Conservation (phyloP, 2,797 vertebrate species). For the Apogon talboti region DNA sequence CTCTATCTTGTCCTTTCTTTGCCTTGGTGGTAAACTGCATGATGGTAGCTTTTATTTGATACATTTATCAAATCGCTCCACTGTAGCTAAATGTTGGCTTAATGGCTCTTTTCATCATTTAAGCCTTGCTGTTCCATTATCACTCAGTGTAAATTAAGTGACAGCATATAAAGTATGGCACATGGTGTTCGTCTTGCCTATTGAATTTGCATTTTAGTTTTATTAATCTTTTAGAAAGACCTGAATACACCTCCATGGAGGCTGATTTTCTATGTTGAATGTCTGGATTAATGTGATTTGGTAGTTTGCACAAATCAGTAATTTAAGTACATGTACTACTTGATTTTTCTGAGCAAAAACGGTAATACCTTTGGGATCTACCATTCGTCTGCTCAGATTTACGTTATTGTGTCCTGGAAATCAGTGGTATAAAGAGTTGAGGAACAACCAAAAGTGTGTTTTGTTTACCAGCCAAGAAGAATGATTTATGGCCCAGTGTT, state of each 20-base stretch:
- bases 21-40: conserved; percentile 20
- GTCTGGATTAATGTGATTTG: conserved; percentile 17
- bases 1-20: conserved; percentile 20
- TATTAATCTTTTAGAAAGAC: conserved; percentile 44
- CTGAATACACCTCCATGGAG: conserved; percentile 7
- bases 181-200: conserved; percentile 39
- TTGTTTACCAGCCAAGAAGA: conserved; percentile 50
- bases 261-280: conserved; percentile 21
- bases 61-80: conserved; percentile 52
- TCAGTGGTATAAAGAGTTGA: conserved; percentile 19
- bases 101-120: conserved; percentile 59
- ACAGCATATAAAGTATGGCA: conserved; percentile 41
- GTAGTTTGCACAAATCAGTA: conserved; percentile 23
- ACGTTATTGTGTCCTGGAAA: conserved; percentile 23
- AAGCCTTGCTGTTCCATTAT: conserved; percentile 54
- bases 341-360: conserved; percentile 15
- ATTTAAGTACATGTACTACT: conserved; percentile 22
- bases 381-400: conserved; percentile 4
- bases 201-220: conserved; percentile 41
- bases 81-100: conserved; percentile 53
- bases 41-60: conserved; percentile 57
- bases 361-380: conserved; percentile 2
- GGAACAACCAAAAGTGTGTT: conserved; percentile 30
- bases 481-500: conserved; percentile 59
- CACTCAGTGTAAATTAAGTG: conserved; percentile 36